phyloP scores from a whole-genome alignment of 2,797 vertebrate genomes.

The Chloroceryle inda region DNA sequence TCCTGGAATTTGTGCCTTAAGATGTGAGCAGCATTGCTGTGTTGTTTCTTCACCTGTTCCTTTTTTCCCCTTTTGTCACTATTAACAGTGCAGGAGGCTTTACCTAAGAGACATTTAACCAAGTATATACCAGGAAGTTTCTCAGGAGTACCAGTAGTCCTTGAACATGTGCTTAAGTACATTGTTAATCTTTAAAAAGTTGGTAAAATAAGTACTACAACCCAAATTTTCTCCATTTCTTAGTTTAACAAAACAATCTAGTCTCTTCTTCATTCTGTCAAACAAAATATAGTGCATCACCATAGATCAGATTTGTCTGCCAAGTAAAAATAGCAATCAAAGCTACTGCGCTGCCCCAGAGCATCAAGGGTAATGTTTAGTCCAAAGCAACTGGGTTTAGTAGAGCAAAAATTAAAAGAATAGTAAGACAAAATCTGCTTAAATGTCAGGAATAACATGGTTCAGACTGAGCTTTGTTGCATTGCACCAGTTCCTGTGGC shows the following conservation, averaged over 20 bases:
- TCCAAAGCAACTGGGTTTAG: not conserved
- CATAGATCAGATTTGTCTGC: not conserved
- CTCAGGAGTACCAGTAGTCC: not conserved
- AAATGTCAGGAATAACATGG: not conserved
- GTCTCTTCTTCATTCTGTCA: slow-evolving; percentile 18
- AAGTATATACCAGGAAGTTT: not conserved
- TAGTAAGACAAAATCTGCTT: not conserved
- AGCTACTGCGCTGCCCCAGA: not conserved
- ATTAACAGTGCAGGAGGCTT: not conserved
- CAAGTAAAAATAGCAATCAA: slow-evolving; percentile 19
- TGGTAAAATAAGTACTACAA: not conserved
- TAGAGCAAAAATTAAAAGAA: slow-evolving; percentile 7
- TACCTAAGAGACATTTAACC: not conserved
- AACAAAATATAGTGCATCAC: not conserved
- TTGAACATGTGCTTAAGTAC: not conserved
- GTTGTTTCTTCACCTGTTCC: not conserved
- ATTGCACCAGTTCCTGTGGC: not conserved
- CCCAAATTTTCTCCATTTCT: not conserved
- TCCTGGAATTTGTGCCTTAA: not conserved
- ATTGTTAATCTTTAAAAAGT: not conserved
- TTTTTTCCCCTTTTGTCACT: not conserved
- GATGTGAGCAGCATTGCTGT: not conserved
- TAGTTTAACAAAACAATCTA: not conserved
- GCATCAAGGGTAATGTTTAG: not conserved
- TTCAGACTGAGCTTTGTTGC: not conserved